phyloP scores from a whole-genome alignment of 2,113 vertebrate genomes.

The Agelaius phoeniceus region DNA sequence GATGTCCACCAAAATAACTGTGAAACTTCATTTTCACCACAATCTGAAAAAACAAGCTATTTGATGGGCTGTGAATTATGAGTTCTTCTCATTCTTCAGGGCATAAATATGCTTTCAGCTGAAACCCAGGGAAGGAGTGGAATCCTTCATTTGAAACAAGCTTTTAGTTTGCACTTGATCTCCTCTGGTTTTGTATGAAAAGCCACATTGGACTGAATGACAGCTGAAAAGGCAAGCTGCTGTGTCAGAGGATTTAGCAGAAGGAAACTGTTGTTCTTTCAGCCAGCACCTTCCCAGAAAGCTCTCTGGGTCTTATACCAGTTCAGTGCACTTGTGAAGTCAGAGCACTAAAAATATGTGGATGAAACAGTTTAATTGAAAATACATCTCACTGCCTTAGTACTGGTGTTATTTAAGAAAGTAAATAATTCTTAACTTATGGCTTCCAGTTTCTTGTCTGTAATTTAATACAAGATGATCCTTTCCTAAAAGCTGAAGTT shows the following conservation, averaged over 20 bases:
- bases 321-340: background rate
- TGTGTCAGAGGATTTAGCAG: conserved; percentile 38
- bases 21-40: background rate
- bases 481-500: background rate
- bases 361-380: background rate
- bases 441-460: background rate
- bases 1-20: background rate
- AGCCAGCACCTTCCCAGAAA: background rate
- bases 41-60: background rate
- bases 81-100: conserved; percentile 2
- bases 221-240: conserved; percentile 48
- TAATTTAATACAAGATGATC: background rate
- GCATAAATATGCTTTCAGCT: background rate
- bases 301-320: background rate
- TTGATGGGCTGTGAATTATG: background rate
- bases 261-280: conserved; percentile 43
- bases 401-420: background rate
- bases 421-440: background rate
- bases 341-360: background rate
- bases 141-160: conserved; percentile 4
- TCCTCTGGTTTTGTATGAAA: conserved; percentile 46
- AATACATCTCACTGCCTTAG: background rate
- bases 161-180: conserved; percentile 39
- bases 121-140: background rate
- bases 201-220: conserved; percentile 32